Conservation (phyloP, 2,797 vertebrate species). For the Falco berigora region DNA sequence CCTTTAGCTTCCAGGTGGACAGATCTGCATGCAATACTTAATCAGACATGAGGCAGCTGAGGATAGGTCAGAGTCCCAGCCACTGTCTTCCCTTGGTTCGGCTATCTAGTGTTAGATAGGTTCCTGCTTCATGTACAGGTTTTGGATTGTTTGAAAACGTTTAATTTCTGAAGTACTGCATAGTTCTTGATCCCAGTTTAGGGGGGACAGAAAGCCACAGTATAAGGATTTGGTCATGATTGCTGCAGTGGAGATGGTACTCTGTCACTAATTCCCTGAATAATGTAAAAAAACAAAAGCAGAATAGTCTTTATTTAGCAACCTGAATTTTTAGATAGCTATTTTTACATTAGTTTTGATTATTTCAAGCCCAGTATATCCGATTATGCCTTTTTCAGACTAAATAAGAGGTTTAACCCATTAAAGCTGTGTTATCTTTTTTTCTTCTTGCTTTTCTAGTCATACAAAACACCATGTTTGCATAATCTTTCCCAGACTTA, state of each 20-base stretch:
- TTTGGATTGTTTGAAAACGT: background rate
- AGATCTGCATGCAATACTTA: background rate
- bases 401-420: background rate
- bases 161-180: background rate
- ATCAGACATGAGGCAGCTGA: background rate
- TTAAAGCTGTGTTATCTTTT: background rate
- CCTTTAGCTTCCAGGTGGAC: background rate
- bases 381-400: background rate
- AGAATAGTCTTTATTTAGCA: background rate
- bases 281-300: background rate
- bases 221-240: background rate
- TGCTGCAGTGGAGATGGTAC: background rate
- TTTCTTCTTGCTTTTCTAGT: background rate
- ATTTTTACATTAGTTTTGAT: background rate
- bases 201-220: background rate
- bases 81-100: background rate
- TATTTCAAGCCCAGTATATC: background rate
- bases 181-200: background rate
- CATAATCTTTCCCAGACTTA: background rate
- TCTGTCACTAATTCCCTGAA: background rate
- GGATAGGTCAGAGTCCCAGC: background rate
- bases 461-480: background rate
- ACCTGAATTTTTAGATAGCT: background rate
- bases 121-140: background rate
- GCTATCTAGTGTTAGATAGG: background rate